Evolutionary conservation across 2,797 vertebrate genomes (phyloP), one percentile per base, ranked within the genome.

Genomic region (Hozukius guyotensis): DNA sequence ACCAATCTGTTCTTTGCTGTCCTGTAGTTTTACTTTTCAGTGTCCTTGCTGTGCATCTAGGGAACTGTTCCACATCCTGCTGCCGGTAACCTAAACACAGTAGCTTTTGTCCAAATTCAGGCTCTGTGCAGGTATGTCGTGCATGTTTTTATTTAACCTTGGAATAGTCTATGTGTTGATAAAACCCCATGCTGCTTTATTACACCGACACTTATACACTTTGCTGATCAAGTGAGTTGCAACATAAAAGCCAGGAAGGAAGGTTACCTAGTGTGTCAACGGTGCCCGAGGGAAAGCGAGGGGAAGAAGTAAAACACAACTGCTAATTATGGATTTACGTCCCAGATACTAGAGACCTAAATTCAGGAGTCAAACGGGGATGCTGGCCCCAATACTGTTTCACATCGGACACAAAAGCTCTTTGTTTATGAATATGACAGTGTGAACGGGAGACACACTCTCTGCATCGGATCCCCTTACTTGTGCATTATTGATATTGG

Each of bases 21-120:
- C 90, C 93, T 64, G 80, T 92, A 90, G 88, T 89, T 94, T 93
- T 93, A 93, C 90, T 90, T 94, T 90, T 86, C 84, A 3, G 82
- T 89, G 93, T 94, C 94, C 94, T 94, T 93, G 89, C 82, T 81
- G 78, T 90, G 92, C 77, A 88, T 91, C 95, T 62, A 29, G 95
- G 95, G 95, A 95, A 86, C 91, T 95, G 95, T 66, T 94, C 95
- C 75, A 95, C 90, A 95, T 95, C 90, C 70, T 18, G 78, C 71
- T 1, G 8, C 63, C 14, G 10, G 80, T 55, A 61, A 86, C 79
- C 78, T 78, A 27, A n/a, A 75, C 75, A 70, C 72, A 72, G 55
- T 27, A 68, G 60, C 81, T 79, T 78, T 80, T 76, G 63, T 80
- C 74, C 82, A 86, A 84, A 89, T 84, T 75, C 82, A 70, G 85